Base-by-base conservation (phyloP, 1,140 invertebrate species). In the Leptinotarsa lineolata region DNA sequence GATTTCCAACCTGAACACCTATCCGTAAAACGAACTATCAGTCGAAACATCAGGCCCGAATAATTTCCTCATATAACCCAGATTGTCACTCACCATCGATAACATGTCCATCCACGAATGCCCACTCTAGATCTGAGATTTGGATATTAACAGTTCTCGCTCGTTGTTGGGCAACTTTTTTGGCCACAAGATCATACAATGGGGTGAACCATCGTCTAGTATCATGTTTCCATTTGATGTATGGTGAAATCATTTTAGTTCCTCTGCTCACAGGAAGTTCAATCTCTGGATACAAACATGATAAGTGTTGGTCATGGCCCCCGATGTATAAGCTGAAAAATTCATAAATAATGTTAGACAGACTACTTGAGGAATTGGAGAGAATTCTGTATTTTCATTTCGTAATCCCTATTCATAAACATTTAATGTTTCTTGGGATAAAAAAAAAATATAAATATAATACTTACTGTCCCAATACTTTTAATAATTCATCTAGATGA, bases 41-140 rank as follows among this genome's bases (percentile, higher is more conserved):
- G 8, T 39, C 8, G 5, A 39, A 22, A 22, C n/a, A 39, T 39
- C 0, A 39, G 8, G 11, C 30, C 0, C 8, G 3, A 22, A 22
- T 22, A 3, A 22, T 22, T 22, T 4, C 2, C 22, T 22, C 22
- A 22, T 22, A 3, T 4, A 2, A 22, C 22, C 8, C 30, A 8
- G 8, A 54, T 54, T 54, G 24, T 45, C 4, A 68, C 46, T 73
- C 86, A 83, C 92, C 92, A 85, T 98, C 95, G 77, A 98, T 94
- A 4, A 92, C 88, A 84, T 99, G 96, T 2, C 95, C 96, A 22
- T 86, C 84, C 84, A 95, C 90, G 81, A 90, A 98, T 63, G 92
- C 88, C 81, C 91, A 92, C 73, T 92, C 90, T 61, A 91, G 90
- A 76, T 93, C 90, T 5, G 83, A 85, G 0, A 93, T 83, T 39